These are phyloP conservation scores for Trissonchulus sp. DNA, from an alignment of 2,888 invertebrate species.

Conservation along the genomic window DNA sequence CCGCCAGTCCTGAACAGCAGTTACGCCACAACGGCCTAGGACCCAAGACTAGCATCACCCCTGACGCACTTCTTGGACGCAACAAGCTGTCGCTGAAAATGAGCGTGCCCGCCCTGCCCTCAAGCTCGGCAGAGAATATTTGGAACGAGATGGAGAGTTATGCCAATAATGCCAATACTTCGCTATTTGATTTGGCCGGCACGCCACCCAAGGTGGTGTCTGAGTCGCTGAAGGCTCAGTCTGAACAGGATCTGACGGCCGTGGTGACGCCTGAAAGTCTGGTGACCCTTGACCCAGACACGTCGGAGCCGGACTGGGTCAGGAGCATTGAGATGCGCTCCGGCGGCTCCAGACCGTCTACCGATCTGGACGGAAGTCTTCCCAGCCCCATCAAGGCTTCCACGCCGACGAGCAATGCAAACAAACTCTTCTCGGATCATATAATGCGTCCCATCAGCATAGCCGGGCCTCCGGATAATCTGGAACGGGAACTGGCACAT, in stretches of 20 bases:
- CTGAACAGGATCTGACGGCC: neutral
- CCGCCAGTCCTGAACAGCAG: neutral
- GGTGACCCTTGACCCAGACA: conserved; percentile 26
- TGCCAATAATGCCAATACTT: neutral
- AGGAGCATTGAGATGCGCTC: conserved; percentile 32
- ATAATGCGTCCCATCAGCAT: neutral
- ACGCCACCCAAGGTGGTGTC: neutral
- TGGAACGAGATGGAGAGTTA: neutral
- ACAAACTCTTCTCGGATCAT: too few species aligned
- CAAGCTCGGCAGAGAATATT: neutral
- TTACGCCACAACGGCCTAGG: too few species aligned
- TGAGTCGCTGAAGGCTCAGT: neutral
- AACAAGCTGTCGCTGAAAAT: neutral
- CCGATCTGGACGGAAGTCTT: neutral
- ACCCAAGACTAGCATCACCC: neutral
- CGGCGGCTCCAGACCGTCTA: neutral
- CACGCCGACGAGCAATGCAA: neutral
- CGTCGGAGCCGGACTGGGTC: conserved; percentile 37
- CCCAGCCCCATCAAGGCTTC: neutral
- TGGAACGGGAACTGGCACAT: too few species aligned
- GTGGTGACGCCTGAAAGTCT: too few species aligned
- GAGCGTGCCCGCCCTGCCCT: neutral
- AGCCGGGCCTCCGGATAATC: neutral
- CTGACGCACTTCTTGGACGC: too few species aligned
- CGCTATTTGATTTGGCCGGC: neutral